Evolutionary conservation across 2,888 invertebrate species (phyloP).

Genomic region (Parnassius mnemosyne): DNA sequence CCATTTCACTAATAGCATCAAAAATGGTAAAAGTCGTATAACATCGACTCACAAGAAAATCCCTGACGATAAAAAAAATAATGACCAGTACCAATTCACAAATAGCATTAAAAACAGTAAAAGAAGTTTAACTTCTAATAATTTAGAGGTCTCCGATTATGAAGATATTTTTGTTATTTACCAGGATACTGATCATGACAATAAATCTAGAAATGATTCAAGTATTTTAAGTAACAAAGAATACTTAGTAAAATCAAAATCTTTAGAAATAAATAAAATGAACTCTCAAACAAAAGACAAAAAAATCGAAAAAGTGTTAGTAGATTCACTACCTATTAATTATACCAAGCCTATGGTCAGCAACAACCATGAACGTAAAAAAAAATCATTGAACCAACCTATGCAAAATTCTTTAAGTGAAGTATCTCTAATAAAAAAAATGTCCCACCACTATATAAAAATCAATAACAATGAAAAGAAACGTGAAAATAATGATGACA

Average conservation of each 20-base stretch:
- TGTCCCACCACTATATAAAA: not conserved
- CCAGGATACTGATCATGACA: constrained; percentile 7
- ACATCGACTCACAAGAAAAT: not conserved
- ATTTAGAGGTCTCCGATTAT: not conserved
- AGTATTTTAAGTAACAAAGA: not conserved
- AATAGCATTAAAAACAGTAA: constrained; percentile 5
- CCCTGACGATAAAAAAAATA: not conserved
- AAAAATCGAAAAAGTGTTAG: no score
- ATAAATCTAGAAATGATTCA: constrained; percentile 8
- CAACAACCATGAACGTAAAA: no score
- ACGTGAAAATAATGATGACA: constrained; percentile 8
- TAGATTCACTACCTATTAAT: not conserved
- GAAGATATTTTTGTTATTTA: constrained; percentile 5
- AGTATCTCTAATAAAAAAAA: constrained; percentile 11
- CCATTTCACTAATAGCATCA: not conserved
- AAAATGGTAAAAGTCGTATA: constrained; percentile 5
- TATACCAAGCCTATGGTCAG: no score
- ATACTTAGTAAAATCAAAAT: not conserved
- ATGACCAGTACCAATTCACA: not conserved
- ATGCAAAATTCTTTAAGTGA: constrained; percentile 13
- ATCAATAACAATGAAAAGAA: not conserved
- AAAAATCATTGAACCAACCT: no score
- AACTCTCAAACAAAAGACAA: not conserved
- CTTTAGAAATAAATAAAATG: not conserved
- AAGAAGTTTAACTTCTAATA: not conserved